phyloP scores from a whole-genome alignment of 1,140 invertebrate species.

The Sesamia nonagrioides region DNA sequence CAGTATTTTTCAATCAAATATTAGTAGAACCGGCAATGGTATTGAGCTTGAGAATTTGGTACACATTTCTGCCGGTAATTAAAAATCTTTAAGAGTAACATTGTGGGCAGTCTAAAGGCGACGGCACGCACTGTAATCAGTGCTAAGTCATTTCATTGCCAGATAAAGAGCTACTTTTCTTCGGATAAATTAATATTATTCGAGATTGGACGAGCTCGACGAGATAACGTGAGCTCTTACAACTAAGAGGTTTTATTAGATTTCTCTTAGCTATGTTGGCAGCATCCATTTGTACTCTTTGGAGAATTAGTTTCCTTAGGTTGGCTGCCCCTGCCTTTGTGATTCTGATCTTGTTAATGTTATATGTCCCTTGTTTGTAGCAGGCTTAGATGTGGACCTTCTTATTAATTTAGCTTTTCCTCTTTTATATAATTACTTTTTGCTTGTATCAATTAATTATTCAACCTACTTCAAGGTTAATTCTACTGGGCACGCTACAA shows the following conservation, averaged over 20 bases:
- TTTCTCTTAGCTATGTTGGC: constrained; percentile 2
- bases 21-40: constrained; percentile 55
- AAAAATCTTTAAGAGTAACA: background rate
- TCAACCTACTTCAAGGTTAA: no score
- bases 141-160: constrained; percentile 69
- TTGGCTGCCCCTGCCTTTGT: background rate
- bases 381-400: no score
- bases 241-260: constrained; percentile 29
- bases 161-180: constrained; percentile 70
- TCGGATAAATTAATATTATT: constrained; percentile 71
- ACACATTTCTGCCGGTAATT: constrained; percentile 4
- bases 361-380: no score
- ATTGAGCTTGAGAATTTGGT: background rate
- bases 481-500: no score
- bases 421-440: no score
- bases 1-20: no score
- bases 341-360: background rate
- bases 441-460: no score
- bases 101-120: constrained; percentile 25
- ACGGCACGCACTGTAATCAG: constrained; percentile 67
- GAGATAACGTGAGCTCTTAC: constrained; percentile 37
- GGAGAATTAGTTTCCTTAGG: background rate
- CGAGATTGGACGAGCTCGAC: constrained; percentile 49
- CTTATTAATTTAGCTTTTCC: no score
- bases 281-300: background rate